Percentiles rank a stretch among this genome's conserved stretches.
Evolutionary conservation across 2,888 invertebrate genomes (phyloP).

Genomic region (Tenthredo livida): DNA sequence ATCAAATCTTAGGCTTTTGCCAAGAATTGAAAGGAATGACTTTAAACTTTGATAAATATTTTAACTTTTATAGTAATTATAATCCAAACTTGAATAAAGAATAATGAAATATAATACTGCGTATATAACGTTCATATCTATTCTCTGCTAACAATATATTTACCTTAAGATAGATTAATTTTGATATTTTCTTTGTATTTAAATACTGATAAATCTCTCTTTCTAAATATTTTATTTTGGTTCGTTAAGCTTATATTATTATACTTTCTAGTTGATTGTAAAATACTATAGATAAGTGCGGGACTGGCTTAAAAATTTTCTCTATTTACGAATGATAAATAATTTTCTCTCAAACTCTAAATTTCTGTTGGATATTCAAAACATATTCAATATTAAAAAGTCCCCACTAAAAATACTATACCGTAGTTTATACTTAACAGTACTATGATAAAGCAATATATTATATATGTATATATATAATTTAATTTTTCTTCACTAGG

Average conservation of each 20-base stretch:
- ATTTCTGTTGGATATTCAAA: not conserved
- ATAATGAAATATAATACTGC: constrained; percentile 9
- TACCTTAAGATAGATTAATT: not conserved
- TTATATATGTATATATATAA: not conserved
- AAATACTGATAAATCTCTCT: constrained; percentile 2
- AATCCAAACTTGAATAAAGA: constrained; percentile 29
- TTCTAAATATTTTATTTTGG: not conserved
- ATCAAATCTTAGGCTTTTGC: not conserved
- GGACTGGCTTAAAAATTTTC: not conserved
- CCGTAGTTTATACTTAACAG: not conserved
- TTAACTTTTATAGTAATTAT: not conserved
- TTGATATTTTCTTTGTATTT: not conserved
- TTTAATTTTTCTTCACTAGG: not conserved
- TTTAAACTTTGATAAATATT: constrained; percentile 20
- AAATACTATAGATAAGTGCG: not conserved
- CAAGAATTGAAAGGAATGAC: constrained; percentile 28
- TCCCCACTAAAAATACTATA: not conserved
- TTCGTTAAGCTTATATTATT: not conserved
- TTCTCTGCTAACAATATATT: not conserved
- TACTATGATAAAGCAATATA: not conserved
- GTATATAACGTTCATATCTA: constrained; percentile 26
- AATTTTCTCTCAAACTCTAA: not conserved
- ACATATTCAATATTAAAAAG: not conserved
- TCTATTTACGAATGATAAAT: not conserved
- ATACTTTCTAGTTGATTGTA: constrained; percentile 23